Conservation (phyloP, 92 coral and sea anemone genomes). For the Zoanthus sansibaricus region DNA sequence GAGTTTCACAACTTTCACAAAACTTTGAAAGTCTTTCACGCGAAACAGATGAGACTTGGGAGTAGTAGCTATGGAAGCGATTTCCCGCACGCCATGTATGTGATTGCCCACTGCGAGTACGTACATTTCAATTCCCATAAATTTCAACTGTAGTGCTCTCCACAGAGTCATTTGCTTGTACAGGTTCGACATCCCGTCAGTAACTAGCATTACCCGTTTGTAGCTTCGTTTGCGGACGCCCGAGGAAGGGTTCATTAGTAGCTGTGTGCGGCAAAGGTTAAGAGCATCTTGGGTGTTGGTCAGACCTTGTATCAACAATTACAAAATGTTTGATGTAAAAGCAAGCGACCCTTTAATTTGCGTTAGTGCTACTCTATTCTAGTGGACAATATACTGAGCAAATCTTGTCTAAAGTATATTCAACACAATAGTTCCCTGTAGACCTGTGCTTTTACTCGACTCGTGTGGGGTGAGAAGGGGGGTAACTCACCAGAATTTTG, state of each 20-base stretch:
- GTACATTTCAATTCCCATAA: slow-evolving; percentile 49
- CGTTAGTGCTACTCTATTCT: too few species aligned
- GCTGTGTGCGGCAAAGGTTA: slow-evolving; percentile 32
- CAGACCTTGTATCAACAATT: not conserved
- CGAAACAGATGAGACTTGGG: slow-evolving; percentile 57
- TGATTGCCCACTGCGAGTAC: slow-evolving; percentile 61
- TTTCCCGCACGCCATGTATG: slow-evolving; percentile 48
- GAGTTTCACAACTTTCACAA: slow-evolving; percentile 40
- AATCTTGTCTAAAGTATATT: not conserved
- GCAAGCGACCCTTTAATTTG: not conserved
- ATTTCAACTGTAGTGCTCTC: slow-evolving; percentile 49
- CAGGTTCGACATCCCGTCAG: slow-evolving; percentile 65
- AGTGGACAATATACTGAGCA: too few species aligned
- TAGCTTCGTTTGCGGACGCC: slow-evolving; percentile 20
- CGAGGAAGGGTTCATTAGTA: slow-evolving; percentile 22
- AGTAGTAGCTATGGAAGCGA: slow-evolving; percentile 51
- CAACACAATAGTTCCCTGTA: not conserved
- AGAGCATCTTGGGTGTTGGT: slow-evolving; percentile 46
- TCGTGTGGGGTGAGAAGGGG: too few species aligned
- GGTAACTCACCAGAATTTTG: too few species aligned
- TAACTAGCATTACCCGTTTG: slow-evolving; percentile 43
- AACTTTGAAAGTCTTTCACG: slow-evolving; percentile 49
- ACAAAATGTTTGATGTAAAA: not conserved
- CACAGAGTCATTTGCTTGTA: slow-evolving; percentile 40
- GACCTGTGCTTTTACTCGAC: too few species aligned